Evolutionary conservation across 64 coral and sea anemone genomes (phyloP), one percentile per base, ranked within the genome.

Genomic region (Montipora foliosa): DNA sequence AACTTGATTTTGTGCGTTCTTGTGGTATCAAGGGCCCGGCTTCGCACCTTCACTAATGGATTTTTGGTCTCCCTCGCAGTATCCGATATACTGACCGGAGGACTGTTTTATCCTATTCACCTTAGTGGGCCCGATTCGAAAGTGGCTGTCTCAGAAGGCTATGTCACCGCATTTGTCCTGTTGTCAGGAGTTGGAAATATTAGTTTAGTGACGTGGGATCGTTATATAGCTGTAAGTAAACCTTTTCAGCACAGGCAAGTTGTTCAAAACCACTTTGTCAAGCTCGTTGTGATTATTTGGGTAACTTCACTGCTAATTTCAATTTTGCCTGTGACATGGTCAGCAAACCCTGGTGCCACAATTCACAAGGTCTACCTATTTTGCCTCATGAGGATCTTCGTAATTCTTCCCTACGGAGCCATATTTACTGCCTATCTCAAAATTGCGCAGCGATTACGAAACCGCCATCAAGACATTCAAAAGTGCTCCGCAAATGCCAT

Each of bases 131-230:
- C 82, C 44, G 15, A 69, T 20, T 86, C 82, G 44, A 44, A 45
- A 12, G 66, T 19, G 5, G 82, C 82, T 15, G 66, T 19, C 64
- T 70, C 66, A 50, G 82, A 86, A 20, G 82, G 62, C 82, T 86
- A 86, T 10, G 47, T 86, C 44, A n/a, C 25, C 49, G 82, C 82
- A 50, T 86, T 86, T 67, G 82, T 86, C 6, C 82, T 86, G 14
- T 46, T 86, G 19, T 69, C 82, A 49, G 82, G 82, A 22, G 82
- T 86, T 72, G 82, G 82, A 5, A 86, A 86, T 16, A 86, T 86
- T 22, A 21, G 82, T 22, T 70, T 86, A 64, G 82, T 86, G 7
- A 72, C 82, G 11, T 86, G 82, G 82, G 82, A 86, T 86, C 82
- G 82, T 19, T 86, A 71, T 5, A 70, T 86, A n/a, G 82, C 82